Evolutionary conservation across 2,113 vertebrate genomes (phyloP), one percentile per base, ranked within the genome.

Genomic region (Scortum barcoo): DNA sequence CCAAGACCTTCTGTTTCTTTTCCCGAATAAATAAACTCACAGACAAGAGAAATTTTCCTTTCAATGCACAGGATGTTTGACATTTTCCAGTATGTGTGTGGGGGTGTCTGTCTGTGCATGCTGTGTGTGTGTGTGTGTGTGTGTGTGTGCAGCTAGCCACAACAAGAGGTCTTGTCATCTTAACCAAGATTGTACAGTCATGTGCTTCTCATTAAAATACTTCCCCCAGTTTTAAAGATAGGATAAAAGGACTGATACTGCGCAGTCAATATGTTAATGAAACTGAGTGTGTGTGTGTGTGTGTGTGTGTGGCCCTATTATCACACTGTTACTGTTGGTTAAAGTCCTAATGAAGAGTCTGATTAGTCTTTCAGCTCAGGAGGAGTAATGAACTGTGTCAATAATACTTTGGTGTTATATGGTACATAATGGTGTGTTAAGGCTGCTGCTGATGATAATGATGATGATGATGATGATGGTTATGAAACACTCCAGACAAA

Each of bases 121-220:
- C 56, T 69, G 58, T 53, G 56, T 54, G 42, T 81, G 57, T 26
- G 66, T 79, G 33, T 68, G 72, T 72, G 36, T 81, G 70, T 60
- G 53, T 65, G 72, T 75, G 77, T 72, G 87, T 42, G 73, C 28
- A 68, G 36, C 46, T 38, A 24, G 54, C 70, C 81, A 76, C n/a
- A 87, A 81, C 69, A 80, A 76, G 77, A 78, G 58, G 72, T 71
- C 83, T 70, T 88, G 88, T 90, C 91, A 80, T 88, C 86, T 85
- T 85, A 85, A 78, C 74, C 36, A 48, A 80, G 87, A 92, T 89
- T 90, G 83, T 87, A 85, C 76, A 84, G 73, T 93, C 93, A 92
- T 91, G 86, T 92, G 91, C 71, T 87, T 91, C 85, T 86, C 74
- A 86, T 93, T 93, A 91, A 92, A 91, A 92, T 89, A 73, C 67